Evolutionary conservation across 2,113 vertebrate species (phyloP), one percentile per base, ranked within the genome.

Genomic region (Ptyas mucosa): DNA sequence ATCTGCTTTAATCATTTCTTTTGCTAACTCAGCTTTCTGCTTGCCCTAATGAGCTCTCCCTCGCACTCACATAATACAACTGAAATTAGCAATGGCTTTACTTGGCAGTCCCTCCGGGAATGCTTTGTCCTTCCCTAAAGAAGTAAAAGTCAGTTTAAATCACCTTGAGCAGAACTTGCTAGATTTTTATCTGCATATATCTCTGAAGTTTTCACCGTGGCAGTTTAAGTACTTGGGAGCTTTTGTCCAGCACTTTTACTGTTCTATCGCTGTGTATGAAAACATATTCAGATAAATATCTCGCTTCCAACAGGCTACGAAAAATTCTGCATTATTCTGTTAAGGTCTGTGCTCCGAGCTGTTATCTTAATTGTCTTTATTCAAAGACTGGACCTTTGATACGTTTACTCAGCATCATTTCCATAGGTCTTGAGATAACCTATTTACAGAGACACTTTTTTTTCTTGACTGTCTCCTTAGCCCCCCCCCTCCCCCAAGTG

Each of bases 71-170:
- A n/a, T 86, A 93, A 93, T 24, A 90, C 54, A 86, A 90, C 53
- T 93, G 75, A 90, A 93, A 93, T 93, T 93, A 93, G 54, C 46
- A 61, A 43, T 93, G 88, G 92, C 92, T 89, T 93, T 90, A 86
- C 92, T 90, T 86, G 92, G 55, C 92, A 43, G 75, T 93, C 75
- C 88, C 92, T 87, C 29, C 61, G 88, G 87, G 92, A 86, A 93
- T 90, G 29, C 57, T 86, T 51, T 93, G 92, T 93, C 92, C 88
- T 93, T 93, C 69, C 55, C 55, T 20, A 10, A 64, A 93, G 92
- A 93, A 61, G 81, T 58, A 89, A 89, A 89, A 85, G 87, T 85
- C 69, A 86, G 75, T 57, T 89, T 58, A 90, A 93, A 93, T 90
- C 92, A 86, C 92, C 88, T 90, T 93, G 88, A 90, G 54, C 46